phyloP scores from a whole-genome alignment of 2,113 vertebrate genomes.

The Aegithalos caudatus region DNA sequence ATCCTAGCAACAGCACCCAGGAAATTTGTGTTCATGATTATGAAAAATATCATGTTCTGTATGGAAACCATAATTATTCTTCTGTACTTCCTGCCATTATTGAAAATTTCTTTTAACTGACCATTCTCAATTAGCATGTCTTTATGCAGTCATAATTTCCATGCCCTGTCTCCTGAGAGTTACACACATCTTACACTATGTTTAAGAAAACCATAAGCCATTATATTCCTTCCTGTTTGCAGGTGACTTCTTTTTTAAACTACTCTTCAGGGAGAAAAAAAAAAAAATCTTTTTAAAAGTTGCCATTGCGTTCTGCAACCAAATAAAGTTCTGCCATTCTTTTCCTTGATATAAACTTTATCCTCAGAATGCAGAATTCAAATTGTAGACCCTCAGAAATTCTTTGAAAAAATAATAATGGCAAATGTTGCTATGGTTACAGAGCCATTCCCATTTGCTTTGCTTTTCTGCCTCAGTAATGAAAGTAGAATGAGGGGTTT shows the following conservation, averaged over 20 bases:
- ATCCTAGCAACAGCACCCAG: background rate
- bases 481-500: slow-evolving; percentile 1
- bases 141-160: background rate
- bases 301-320: background rate
- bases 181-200: background rate
- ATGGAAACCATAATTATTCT: background rate
- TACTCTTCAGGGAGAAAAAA: background rate
- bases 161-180: background rate
- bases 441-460: slow-evolving; percentile 31
- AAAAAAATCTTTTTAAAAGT: background rate
- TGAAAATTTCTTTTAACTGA: background rate
- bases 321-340: background rate
- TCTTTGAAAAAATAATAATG: background rate
- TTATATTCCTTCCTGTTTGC: background rate
- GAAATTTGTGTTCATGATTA: background rate
- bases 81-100: background rate
- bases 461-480: slow-evolving; percentile 27
- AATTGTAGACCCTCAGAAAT: background rate
- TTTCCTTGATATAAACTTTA: background rate
- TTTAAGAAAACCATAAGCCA: background rate
- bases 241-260: background rate
- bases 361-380: slow-evolving; percentile 17
- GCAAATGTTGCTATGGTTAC: slow-evolving; percentile 56
- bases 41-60: background rate
- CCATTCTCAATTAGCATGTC: background rate